These are phyloP conservation scores for Paramormyrops hopkinsi DNA, from an alignment of 2,797 vertebrate genomes.

Conservation along the genomic window DNA sequence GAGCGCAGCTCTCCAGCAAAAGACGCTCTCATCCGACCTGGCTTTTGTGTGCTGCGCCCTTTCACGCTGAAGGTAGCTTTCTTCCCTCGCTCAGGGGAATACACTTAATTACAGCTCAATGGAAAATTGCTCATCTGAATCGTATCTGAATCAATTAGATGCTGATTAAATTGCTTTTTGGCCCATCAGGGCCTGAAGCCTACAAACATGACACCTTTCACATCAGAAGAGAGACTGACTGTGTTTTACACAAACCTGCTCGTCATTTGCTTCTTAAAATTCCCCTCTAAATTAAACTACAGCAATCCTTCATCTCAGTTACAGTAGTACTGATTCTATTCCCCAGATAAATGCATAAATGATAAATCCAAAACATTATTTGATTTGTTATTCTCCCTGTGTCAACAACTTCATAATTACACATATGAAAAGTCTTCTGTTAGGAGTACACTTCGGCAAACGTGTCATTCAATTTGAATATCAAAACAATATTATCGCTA, in stretches of 20 bases:
- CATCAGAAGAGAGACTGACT: conserved; percentile 2
- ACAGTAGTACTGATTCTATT: neutral
- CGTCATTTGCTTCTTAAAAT: conserved; percentile 21
- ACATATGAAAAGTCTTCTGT: conserved; percentile 43
- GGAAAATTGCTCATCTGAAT: conserved; percentile 43
- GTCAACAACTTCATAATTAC: conserved; percentile 21
- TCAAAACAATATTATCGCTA: conserved; percentile 29
- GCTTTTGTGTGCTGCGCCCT: conserved; percentile 2
- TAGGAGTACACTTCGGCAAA: conserved; percentile 27
- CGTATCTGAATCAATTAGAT: conserved; percentile 55
- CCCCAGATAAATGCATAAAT: neutral
- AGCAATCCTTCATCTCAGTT: conserved; percentile 40
- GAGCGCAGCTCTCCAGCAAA: neutral
- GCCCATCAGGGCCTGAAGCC: conserved; percentile 28
- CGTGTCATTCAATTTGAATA: conserved; percentile 47
- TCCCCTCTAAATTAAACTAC: conserved; percentile 28
- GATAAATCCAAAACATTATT: conserved; percentile 2
- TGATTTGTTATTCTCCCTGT: neutral
- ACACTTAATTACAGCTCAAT: conserved; percentile 53
- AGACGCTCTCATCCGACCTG: neutral
- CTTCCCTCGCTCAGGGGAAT: conserved; percentile 25
- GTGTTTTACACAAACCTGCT: conserved; percentile 7
- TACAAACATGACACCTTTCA: conserved; percentile 24
- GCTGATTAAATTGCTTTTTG: conserved; percentile 52
- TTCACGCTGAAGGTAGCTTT: conserved; percentile 15